Conservation (phyloP, 2,113 vertebrate genomes). For the Lanius collurio region DNA sequence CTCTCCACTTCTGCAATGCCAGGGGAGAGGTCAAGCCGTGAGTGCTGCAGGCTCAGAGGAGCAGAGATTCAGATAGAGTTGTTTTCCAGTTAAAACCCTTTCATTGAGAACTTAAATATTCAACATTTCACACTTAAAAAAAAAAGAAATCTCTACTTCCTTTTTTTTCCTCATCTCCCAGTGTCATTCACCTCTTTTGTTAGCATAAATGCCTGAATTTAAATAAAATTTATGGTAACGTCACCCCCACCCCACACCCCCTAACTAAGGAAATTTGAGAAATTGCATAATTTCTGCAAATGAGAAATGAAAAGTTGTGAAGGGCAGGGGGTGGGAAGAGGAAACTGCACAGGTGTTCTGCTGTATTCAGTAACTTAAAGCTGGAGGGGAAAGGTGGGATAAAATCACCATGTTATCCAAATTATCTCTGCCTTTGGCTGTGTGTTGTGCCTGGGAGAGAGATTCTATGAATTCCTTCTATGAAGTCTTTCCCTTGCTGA, state of each 20-base stretch:
- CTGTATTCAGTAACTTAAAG: neutral
- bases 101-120: neutral
- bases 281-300: neutral
- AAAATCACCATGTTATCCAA: neutral
- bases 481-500: neutral
- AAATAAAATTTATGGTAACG: neutral
- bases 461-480: neutral
- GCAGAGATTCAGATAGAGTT: neutral
- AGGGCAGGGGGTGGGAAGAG: neutral
- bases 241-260: too few species aligned
- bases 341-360: neutral
- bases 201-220: neutral
- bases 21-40: neutral
- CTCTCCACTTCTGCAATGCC: neutral
- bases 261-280: neutral
- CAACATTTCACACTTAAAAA: neutral
- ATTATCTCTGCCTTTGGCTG: fast-evolving
- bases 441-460: neutral
- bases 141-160: neutral
- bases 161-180: neutral
- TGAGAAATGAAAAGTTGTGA: neutral
- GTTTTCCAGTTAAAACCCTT: neutral
- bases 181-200: neutral
- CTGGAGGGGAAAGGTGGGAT: neutral
- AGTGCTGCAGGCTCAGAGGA: neutral